Evolutionary conservation across 2,113 vertebrate species (phyloP).

Genomic region (Phycodurus eques): DNA sequence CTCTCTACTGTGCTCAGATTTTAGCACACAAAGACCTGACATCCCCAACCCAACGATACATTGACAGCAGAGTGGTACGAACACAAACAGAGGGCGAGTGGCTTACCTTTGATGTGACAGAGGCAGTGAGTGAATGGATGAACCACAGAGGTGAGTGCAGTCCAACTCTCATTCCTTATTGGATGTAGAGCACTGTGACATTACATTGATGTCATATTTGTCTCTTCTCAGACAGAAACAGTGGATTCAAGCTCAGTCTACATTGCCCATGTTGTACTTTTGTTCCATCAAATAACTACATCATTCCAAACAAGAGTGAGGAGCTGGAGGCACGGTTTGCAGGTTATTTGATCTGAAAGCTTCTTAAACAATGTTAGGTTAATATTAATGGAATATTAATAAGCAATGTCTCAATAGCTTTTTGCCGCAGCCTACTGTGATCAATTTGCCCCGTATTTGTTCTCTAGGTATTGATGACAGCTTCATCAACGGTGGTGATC

Average conservation of each 20-base stretch:
- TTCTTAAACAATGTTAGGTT: not conserved
- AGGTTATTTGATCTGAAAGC: slow-evolving; percentile 72
- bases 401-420: not conserved
- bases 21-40: slow-evolving; percentile 82
- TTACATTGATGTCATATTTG: not conserved
- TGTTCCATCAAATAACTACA: slow-evolving; percentile 92
- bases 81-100: slow-evolving; percentile 92
- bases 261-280: slow-evolving; percentile 98
- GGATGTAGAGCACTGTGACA: too few relatives aligned
- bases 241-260: slow-evolving; percentile 96
- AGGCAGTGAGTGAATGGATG: slow-evolving; percentile 93
- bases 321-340: slow-evolving; percentile 94
- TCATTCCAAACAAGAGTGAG: slow-evolving; percentile 97
- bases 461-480: slow-evolving; percentile 74
- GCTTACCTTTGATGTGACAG: slow-evolving; percentile 95
- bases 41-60: slow-evolving; percentile 92
- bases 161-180: not conserved
- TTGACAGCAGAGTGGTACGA: slow-evolving; percentile 94
- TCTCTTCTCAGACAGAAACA: slow-evolving; percentile 88
- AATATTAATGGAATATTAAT: not conserved
- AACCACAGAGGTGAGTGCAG: slow-evolving; percentile 87
- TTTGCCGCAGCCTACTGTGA: not conserved
- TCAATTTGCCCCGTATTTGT: not conserved
- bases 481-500: slow-evolving; percentile 55
- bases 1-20: slow-evolving; percentile 50